Evolutionary conservation across 1,140 invertebrate species (phyloP).

Genomic region (Propsilocerus akamusi): DNA sequence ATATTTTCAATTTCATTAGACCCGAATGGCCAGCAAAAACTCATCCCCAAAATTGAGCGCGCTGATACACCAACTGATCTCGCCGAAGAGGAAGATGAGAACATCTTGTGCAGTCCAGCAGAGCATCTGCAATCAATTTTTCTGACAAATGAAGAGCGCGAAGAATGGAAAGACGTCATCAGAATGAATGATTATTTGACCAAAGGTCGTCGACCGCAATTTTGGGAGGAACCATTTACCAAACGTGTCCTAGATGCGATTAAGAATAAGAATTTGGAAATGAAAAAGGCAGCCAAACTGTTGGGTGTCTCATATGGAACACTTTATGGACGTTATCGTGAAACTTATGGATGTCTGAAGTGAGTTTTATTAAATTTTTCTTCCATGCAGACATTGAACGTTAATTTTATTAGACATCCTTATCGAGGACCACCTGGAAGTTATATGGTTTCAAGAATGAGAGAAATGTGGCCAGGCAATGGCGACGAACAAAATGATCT

Average conservation of each 20-base stretch:
- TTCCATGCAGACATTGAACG: conserved; percentile 11
- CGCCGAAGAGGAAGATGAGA: neutral
- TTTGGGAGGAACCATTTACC: conserved; percentile 76
- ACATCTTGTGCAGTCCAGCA: neutral
- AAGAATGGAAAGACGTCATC: conserved; percentile 42
- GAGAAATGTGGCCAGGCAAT: neutral
- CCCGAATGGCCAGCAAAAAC: conserved; percentile 9
- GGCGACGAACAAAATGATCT: neutral
- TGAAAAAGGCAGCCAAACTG: conserved; percentile 80
- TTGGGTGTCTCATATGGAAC: conserved; percentile 78
- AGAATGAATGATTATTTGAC: conserved; percentile 78
- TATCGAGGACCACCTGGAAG: neutral
- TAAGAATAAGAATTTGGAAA: conserved; percentile 75
- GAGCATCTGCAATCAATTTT: conserved; percentile 8
- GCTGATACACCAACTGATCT: conserved; percentile 3
- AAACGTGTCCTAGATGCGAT: conserved; percentile 73
- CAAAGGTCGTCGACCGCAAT: conserved; percentile 67
- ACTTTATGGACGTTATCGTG: conserved; percentile 67
- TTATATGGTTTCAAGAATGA: neutral
- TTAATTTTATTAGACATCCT: neutral
- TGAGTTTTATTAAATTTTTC: conserved; percentile 14
- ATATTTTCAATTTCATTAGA: conserved; percentile 12
- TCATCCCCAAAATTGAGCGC: conserved; percentile 6
- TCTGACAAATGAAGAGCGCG: conserved; percentile 20
- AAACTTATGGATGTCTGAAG: conserved; percentile 75